Base-by-base conservation (phyloP, 2,888 invertebrate genomes). In the Silvanus unidentatus region DNA sequence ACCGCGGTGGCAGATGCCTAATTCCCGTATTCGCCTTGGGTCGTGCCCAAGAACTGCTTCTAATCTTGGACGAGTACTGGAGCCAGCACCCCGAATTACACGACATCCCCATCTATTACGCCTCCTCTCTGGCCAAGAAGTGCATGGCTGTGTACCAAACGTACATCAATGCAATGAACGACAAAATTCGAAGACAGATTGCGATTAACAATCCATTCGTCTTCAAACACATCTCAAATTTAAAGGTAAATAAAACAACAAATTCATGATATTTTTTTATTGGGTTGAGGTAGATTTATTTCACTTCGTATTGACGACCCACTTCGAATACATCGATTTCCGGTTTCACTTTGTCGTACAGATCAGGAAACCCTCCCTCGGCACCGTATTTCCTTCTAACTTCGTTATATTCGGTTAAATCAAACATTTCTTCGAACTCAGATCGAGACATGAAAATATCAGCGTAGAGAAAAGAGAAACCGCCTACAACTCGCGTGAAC, bases 61-160 rank as follows among this genome's bases (percentile, higher is more conserved):
- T 98, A 3, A 97, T 98, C 55, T 40, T 77, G 78, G 99, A 99
- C 73, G 99, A 99, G 70, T 99, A 88, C 73, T 99, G 99, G 99
- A 86, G 91, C 22, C 85, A 90, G 45, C 98, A 96, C 74, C 94
- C 95, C 0, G 95, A 97, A 72, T 75, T 99, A 8, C 98, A 99
- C 59, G 97, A 98, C 71, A 91, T 98, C 60, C 99, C 99, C 0
- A 97, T 99, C 57, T 99, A 99, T 75, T 99, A 99, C 75, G 99
- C 99, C 8, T 98, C 97, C 0, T 96, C 98, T 0, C 76, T 99
- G 50, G 99, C 99, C 38, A 99, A 99, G 75, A 99, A 99, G 71
- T 99, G 99, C 68, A 99, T 99, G 98, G 91, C 96, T 44, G 99
- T 99, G 1, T 99, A 99, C 75, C 99, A 99, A 75, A 99, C 99